Evolutionary conservation across 1,140 invertebrate genomes (phyloP).

Genomic region (Tetragonula clypearis): DNA sequence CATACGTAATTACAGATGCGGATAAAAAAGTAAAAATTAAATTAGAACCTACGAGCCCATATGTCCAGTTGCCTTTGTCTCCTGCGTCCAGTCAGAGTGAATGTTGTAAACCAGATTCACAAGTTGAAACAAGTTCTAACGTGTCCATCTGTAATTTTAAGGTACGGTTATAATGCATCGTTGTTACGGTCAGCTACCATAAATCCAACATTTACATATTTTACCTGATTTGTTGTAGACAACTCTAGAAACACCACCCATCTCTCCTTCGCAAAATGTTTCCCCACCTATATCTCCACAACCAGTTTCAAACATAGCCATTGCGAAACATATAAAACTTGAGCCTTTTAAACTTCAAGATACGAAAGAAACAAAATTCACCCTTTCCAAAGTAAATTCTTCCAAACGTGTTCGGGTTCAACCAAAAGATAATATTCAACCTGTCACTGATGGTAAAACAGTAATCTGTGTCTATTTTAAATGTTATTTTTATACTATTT

Average conservation of each 20-base stretch:
- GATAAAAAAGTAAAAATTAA: conserved; percentile 59
- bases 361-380: conserved; percentile 48
- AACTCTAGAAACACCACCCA: conserved; percentile 74
- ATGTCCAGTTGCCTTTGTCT: conserved; percentile 66
- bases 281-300: conserved; percentile 70
- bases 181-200: background rate
- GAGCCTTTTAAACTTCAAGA: conserved; percentile 63
- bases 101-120: conserved; percentile 68
- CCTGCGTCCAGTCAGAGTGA: conserved; percentile 71
- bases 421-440: conserved; percentile 49
- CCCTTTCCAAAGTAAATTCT: conserved; percentile 62
- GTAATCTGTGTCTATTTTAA: background rate
- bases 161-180: conserved; percentile 32
- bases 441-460: conserved; percentile 45
- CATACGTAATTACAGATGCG: conserved; percentile 5
- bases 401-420: conserved; percentile 69
- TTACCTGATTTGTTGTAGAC: conserved; percentile 56
- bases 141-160: conserved; percentile 44
- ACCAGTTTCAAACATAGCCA: conserved; percentile 41
- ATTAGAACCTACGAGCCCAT: conserved; percentile 67
- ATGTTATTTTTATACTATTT: conserved; percentile 12
- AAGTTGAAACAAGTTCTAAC: conserved; percentile 50
- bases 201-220: background rate
- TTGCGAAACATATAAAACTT: conserved; percentile 62
- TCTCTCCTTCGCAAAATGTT: conserved; percentile 73